Percentiles rank a stretch among this genome's conserved stretches.
Conservation (phyloP, 2,113 vertebrate genomes). For the Barbus barbus region DNA sequence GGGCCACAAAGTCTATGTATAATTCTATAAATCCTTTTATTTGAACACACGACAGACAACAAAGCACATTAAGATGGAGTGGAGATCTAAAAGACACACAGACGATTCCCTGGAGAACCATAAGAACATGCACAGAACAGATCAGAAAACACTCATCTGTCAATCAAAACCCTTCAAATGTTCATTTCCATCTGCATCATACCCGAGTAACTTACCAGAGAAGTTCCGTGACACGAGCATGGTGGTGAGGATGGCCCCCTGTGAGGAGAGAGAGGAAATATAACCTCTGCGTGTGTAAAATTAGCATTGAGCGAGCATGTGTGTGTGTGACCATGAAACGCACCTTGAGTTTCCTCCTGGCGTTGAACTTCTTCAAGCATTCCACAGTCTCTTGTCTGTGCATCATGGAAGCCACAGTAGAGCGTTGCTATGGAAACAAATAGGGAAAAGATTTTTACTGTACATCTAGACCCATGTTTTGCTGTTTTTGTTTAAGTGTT, state of each 20-base stretch:
- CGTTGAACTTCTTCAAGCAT: conserved; percentile 98
- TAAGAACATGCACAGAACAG: background rate
- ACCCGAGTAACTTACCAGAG: conserved; percentile 75
- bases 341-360: conserved; percentile 97
- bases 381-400: conserved; percentile 98
- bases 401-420: conserved; percentile 98
- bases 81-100: conserved; percentile 9
- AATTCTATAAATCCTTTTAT: background rate
- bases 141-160: background rate
- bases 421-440: conserved; percentile 84
- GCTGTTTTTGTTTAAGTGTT: background rate
- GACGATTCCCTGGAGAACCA: background rate
- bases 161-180: background rate
- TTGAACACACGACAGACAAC: background rate
- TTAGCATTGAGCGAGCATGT: background rate
- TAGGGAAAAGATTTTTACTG: background rate
- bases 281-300: background rate
- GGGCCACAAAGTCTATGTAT: background rate
- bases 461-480: background rate
- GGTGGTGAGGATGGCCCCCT: conserved; percentile 85
- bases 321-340: conserved; percentile 27
- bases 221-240: conserved; percentile 87
- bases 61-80: conserved; percentile 6
- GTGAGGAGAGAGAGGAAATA: conserved; percentile 5
- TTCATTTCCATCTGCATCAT: background rate